phyloP scores from a whole-genome alignment of 1,140 invertebrate genomes.

The Wasmannia auropunctata region DNA sequence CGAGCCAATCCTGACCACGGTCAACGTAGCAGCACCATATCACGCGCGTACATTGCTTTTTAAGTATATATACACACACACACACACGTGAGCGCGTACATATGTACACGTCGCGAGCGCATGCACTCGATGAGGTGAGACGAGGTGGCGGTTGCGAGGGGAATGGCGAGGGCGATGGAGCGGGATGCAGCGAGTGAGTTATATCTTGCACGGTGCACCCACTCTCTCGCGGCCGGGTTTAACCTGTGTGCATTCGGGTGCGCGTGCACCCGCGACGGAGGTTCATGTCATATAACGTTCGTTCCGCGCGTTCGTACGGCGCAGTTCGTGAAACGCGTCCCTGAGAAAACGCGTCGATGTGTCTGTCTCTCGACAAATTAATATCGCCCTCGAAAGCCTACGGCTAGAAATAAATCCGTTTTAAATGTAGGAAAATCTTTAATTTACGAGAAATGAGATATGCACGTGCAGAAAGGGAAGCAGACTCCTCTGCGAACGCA shows the following conservation, averaged over 20 bases:
- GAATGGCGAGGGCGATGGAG: background rate
- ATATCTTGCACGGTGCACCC: constrained; percentile 52
- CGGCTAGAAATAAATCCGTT: background rate
- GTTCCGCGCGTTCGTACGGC: background rate
- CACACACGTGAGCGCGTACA: background rate
- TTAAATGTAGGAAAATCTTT: background rate
- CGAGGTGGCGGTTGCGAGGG: too few species aligned
- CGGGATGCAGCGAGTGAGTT: constrained; percentile 16
- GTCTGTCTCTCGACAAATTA: background rate
- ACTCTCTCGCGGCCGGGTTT: constrained; percentile 47
- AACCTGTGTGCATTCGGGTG: constrained; percentile 61
- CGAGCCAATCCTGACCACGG: constrained; percentile 73
- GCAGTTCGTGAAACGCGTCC: constrained; percentile 8
- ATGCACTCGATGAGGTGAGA: too few species aligned
- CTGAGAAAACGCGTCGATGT: constrained; percentile 6
- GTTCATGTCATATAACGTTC: background rate
- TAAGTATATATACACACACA: constrained; percentile 32
- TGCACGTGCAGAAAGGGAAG: background rate
- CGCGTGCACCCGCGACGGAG: constrained; percentile 43
- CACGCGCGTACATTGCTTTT: constrained; percentile 41
- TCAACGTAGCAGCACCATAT: constrained; percentile 64
- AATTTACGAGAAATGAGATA: background rate
- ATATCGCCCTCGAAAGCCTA: background rate
- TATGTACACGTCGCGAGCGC: constrained; percentile 15
- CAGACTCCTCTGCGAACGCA: background rate